Conservation (phyloP, 1,140 invertebrate species). For the Epicauta chinensis region DNA sequence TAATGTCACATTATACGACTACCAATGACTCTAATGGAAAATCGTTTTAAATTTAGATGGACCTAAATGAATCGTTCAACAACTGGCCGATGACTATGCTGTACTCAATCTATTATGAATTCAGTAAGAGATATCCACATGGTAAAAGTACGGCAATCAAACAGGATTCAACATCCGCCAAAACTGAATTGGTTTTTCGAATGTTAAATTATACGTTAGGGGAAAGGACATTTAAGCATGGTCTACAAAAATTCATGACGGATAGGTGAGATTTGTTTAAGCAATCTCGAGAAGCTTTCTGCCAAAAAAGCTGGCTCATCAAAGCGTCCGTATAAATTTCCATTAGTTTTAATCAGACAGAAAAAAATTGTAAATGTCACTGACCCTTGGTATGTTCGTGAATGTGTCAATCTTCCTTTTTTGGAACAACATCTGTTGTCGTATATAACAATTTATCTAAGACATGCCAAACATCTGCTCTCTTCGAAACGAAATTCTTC, state of each 20-base stretch:
- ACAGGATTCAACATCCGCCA: constrained; percentile 60
- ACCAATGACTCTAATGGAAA: constrained; percentile 6
- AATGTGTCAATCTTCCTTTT: too few species aligned
- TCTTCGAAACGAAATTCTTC: too few species aligned
- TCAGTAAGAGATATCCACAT: constrained; percentile 64
- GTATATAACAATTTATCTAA: too few species aligned
- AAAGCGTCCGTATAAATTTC: too few species aligned
- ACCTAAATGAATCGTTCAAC: constrained; percentile 60
- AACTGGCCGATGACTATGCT: constrained; percentile 70
- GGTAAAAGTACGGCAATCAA: constrained; percentile 65
- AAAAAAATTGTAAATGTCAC: too few species aligned
- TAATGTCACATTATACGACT: too few species aligned
- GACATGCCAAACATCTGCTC: too few species aligned
- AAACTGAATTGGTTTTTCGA: constrained; percentile 82
- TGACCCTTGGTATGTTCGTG: too few species aligned
- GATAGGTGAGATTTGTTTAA: constrained; percentile 43
- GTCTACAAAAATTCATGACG: constrained; percentile 63
- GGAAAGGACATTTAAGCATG: constrained; percentile 67
- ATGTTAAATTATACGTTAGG: constrained; percentile 90
- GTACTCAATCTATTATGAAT: constrained; percentile 69
- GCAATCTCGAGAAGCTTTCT: too few species aligned
- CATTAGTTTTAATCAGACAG: too few species aligned
- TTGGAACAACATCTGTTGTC: too few species aligned
- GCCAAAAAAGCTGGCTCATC: too few species aligned
- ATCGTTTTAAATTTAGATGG: constrained; percentile 47